Base-by-base conservation (phyloP, 2,888 invertebrate genomes). In the Yponomeuta evonymella region DNA sequence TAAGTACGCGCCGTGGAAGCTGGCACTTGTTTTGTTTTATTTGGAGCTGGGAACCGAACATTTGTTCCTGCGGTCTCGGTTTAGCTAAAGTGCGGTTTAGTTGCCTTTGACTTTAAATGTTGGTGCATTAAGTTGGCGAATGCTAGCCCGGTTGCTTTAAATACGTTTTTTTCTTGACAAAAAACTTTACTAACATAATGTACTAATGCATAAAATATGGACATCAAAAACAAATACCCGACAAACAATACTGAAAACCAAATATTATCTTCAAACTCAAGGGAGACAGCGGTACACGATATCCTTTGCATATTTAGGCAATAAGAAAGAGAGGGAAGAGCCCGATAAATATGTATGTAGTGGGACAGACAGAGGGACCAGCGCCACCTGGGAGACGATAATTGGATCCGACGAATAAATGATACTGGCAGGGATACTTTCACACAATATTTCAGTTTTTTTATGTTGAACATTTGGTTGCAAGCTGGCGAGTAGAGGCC, bases 281-380 rank as follows among this genome's bases (percentile, higher is more conserved):
- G 15, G 15, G 51, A 58, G 51, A 15, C 51, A 58, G 51, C 51
- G 51, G 15, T 15, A 15, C 3, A 15, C 51, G 15, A 58, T 43
- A 58, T 58, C 51, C 51, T 58, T 15, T 58, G 51, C 51, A 58
- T 58, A 58, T 58, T 58, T 58, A 58, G 51, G 51, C 51, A 58
- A 58, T 58, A 58, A 15, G 51, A 58, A 58, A 58, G 51, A 58
- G 51, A 58, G 51, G 64, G 30, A 64, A 64, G 29, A 64, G 12
- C n/a, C 64, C 10, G 87, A 58, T 87, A 87, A 86, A 87, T 86
- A 87, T 87, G 85, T 85, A 87, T 86, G 82, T 79, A 75, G 75
- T 70, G 79, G 79, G 79, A 75, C 76, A 78, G 78, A 73, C 76
- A 64, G 30, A 64, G 23, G 30, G 23, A 29, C 64, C 74, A 73